Evolutionary conservation across 1,140 invertebrate species (phyloP).

Genomic region (Colletes latitarsis): DNA sequence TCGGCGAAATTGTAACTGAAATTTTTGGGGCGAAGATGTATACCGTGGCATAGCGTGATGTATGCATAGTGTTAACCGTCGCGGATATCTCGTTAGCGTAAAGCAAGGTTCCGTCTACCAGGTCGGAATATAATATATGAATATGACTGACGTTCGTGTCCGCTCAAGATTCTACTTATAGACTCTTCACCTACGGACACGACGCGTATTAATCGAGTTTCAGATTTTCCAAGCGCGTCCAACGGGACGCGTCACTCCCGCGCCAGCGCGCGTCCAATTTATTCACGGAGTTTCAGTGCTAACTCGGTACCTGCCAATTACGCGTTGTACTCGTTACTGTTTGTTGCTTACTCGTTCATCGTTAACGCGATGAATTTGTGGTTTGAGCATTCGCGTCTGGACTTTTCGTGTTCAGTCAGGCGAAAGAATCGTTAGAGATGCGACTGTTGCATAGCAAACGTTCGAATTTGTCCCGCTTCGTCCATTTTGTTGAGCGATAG

Average conservation of each 20-base stretch:
- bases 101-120: slow-evolving; percentile 63
- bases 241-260: slow-evolving; percentile 49
- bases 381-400: slow-evolving; percentile 12
- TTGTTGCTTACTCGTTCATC: slow-evolving; percentile 26
- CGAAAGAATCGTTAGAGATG: background rate
- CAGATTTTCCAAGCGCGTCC: slow-evolving; percentile 64
- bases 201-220: slow-evolving; percentile 80
- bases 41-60: slow-evolving; percentile 26
- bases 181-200: slow-evolving; percentile 75
- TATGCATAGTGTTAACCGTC: slow-evolving; percentile 35
- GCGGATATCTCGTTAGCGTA: slow-evolving; percentile 71
- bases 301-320: slow-evolving; percentile 57
- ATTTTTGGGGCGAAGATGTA: slow-evolving; percentile 37
- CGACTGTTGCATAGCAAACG: background rate
- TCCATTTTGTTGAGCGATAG: background rate
- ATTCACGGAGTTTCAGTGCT: slow-evolving; percentile 58
- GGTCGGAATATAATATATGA: slow-evolving; percentile 74
- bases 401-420: background rate
- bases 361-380: slow-evolving; percentile 21
- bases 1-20: slow-evolving; percentile 7
- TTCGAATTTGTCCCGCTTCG: background rate
- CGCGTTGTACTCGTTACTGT: slow-evolving; percentile 47
- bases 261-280: slow-evolving; percentile 50
- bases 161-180: slow-evolving; percentile 76
- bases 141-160: slow-evolving; percentile 75